These are phyloP conservation scores for Sylvia borin DNA, from an alignment of 2,797 vertebrate genomes.

Conservation along the genomic window DNA sequence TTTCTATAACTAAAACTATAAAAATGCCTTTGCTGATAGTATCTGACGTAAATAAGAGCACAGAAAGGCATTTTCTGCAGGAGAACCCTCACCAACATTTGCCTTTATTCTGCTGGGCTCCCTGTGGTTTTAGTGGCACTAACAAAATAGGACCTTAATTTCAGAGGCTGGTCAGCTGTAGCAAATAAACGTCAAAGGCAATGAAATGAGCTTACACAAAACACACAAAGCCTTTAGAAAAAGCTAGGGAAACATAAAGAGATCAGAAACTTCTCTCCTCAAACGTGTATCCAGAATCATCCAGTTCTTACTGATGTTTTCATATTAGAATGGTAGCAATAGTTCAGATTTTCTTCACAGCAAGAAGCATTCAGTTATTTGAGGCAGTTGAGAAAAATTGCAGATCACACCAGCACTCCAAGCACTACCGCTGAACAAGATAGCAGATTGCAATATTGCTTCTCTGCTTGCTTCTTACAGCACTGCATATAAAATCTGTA, in stretches of 20 bases:
- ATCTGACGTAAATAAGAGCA: neutral
- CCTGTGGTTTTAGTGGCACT: neutral
- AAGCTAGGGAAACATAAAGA: neutral
- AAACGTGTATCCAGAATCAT: neutral
- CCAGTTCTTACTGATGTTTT: neutral
- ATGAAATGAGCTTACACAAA: conserved; percentile 4
- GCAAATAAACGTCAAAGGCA: neutral
- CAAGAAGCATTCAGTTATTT: neutral
- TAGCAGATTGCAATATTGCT: neutral
- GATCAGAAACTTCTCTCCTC: neutral
- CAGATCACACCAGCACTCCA: neutral
- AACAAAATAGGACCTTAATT: conserved; percentile 15
- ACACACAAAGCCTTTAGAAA: neutral
- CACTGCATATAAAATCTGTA: neutral
- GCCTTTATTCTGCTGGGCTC: neutral
- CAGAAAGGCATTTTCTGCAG: neutral
- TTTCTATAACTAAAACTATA: neutral
- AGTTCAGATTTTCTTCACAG: neutral
- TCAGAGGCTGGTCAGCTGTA: neutral
- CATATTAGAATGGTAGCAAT: neutral
- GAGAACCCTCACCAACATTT: neutral
- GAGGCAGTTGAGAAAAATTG: neutral
- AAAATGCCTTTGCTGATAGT: neutral
- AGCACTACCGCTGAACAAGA: neutral
- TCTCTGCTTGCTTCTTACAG: neutral